A percentile compares a stretch with the other conserved stretches of the same genome.
phyloP scores from a whole-genome alignment of 37 sponge, comb jelly and placozoan species.

The Diacarnus erythraeanus region DNA sequence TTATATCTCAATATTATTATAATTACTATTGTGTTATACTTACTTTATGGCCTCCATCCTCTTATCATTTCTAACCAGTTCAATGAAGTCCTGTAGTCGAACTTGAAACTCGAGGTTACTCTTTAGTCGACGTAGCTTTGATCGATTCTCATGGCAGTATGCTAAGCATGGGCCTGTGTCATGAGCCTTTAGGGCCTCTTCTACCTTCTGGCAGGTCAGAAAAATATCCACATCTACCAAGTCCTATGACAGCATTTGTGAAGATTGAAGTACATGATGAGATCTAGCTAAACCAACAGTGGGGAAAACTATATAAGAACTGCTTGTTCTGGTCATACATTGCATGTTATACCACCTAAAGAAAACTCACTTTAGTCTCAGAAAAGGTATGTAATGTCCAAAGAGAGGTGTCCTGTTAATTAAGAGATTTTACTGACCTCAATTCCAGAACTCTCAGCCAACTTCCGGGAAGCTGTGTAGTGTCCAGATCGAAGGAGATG shows the following conservation, averaged over 20 bases:
- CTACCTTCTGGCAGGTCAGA: slow-evolving; percentile 78
- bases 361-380: too few species aligned
- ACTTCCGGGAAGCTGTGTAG: slow-evolving; percentile 70
- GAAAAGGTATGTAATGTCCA: too few species aligned
- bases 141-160: slow-evolving; percentile 94
- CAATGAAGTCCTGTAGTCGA: slow-evolving; percentile 91
- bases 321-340: too few species aligned
- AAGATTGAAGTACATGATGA: too few species aligned
- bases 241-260: slow-evolving; percentile 42
- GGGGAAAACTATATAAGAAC: too few species aligned
- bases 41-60: slow-evolving; percentile 85
- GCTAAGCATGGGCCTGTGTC: slow-evolving; percentile 87
- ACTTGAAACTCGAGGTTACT: slow-evolving; percentile 90
- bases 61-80: slow-evolving; percentile 72
- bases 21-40: slow-evolving; percentile 3
- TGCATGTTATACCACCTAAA: too few species aligned
- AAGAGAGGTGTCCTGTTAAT: neutral
- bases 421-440: slow-evolving; percentile 34
- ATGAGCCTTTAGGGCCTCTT: slow-evolving; percentile 69
- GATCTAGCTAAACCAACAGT: too few species aligned
- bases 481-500: slow-evolving; percentile 86
- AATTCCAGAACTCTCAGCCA: slow-evolving; percentile 73
- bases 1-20: neutral
- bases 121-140: slow-evolving; percentile 87
- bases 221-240: slow-evolving; percentile 91